Percentiles rank a stretch among this genome's conserved stretches.
phyloP scores from a whole-genome alignment of 1,140 invertebrate genomes.

The Argopecten irradians region DNA sequence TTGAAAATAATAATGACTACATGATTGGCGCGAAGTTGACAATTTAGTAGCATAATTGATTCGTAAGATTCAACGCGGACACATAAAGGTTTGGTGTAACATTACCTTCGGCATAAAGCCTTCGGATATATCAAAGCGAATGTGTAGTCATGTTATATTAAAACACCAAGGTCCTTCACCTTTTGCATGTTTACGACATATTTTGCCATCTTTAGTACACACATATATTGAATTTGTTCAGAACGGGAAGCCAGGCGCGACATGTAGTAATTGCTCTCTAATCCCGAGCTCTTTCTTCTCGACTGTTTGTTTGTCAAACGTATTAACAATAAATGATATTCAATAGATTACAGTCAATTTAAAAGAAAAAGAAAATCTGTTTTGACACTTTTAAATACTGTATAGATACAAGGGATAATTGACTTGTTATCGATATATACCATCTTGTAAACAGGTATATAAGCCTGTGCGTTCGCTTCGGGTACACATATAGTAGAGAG shows the following conservation, averaged over 20 bases:
- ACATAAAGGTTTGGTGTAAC: not conserved
- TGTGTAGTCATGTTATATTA: not conserved
- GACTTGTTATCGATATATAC: conserved; percentile 17
- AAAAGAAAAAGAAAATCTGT: conserved; percentile 5
- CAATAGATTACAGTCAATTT: not conserved
- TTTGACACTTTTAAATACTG: not conserved
- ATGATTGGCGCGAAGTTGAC: not conserved
- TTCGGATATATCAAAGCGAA: not conserved
- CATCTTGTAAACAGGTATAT: conserved; percentile 3
- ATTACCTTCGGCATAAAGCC: not conserved
- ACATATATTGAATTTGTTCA: not conserved
- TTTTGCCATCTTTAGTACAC: not conserved
- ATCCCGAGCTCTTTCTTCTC: not conserved
- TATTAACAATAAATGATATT: conserved; percentile 24
- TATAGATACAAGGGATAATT: conserved; percentile 18
- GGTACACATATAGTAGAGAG: not conserved
- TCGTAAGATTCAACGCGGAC: not conserved
- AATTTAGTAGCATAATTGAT: not conserved
- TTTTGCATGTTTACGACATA: not conserved
- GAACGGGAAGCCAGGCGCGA: not conserved
- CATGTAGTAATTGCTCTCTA: not conserved
- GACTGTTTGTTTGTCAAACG: not conserved
- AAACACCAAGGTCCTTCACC: not conserved
- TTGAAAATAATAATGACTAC: not conserved
- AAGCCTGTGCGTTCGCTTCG: not conserved